Evolutionary conservation across 64 coral and sea anemone species (phyloP).

Genomic region (Montipora efflorescens): DNA sequence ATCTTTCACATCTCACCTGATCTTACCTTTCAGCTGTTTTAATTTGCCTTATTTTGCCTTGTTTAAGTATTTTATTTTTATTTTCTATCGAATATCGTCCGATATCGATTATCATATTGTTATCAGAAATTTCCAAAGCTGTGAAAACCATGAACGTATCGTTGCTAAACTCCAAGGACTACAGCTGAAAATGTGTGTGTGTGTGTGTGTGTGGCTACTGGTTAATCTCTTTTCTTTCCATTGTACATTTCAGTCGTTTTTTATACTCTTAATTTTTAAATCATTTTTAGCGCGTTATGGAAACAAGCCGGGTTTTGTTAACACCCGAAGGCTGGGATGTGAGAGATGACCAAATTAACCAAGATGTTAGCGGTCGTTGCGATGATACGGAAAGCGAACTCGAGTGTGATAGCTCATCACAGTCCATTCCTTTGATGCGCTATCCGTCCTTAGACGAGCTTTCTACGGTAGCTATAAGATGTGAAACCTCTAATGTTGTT

Average conservation of each 20-base stretch:
- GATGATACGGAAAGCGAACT: slow-evolving; percentile 68
- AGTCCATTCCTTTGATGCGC: slow-evolving; percentile 53
- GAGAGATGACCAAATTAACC: slow-evolving; percentile 26
- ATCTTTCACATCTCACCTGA: background rate
- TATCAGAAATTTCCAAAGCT: background rate
- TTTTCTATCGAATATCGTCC: background rate
- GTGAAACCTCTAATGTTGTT: slow-evolving; percentile 19
- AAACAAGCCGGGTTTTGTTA: slow-evolving; percentile 27
- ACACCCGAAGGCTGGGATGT: slow-evolving; percentile 53
- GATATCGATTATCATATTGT: background rate
- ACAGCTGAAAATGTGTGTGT: background rate
- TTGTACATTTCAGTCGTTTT: slow-evolving; percentile 4
- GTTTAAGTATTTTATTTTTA: background rate
- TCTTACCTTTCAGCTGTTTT: background rate
- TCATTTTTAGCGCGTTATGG: slow-evolving; percentile 38
- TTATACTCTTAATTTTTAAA: background rate
- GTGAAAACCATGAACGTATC: background rate
- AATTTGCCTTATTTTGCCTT: background rate
- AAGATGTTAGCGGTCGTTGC: slow-evolving; percentile 12
- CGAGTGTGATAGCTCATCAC: slow-evolving; percentile 70
- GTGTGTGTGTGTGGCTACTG: background rate
- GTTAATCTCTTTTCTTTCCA: slow-evolving; percentile 2
- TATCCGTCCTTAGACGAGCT: slow-evolving; percentile 92
- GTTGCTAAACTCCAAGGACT: background rate
- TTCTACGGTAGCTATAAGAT: slow-evolving; percentile 81